Base-by-base conservation (phyloP, 2,113 vertebrate species). In the Indicator maculatus region DNA sequence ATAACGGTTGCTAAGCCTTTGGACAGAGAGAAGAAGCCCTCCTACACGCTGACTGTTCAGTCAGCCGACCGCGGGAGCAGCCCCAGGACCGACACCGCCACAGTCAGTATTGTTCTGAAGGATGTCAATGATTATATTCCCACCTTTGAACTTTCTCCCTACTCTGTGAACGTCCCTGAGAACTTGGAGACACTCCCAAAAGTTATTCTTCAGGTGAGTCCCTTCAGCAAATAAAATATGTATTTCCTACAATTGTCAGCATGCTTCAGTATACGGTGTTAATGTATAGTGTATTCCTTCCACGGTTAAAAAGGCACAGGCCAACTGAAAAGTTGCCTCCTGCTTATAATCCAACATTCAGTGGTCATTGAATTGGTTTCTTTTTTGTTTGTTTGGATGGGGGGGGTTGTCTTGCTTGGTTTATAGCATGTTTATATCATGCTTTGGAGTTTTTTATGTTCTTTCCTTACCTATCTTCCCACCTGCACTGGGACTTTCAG, bases 121-220 rank as follows among this genome's bases (percentile, higher is more conserved):
- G 99, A 99, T 5, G 96, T 98, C 14, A 99, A 99, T 39, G 99
- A 99, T 95, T 99, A 98, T 66, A 36, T 98, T 4, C 99, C 99
- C 4, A 83, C 94, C 2, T 99, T 99, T 78, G 98, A 99, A 95
- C 97, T 99, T 23, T 99, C 99, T 27, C 99, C 99, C 1, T 99
- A 99, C 96, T 97, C 98, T 5, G 97, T 99, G 41, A 98, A 97
- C 0, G 98, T 99, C 38, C 98, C 98, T 9, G 99, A 99, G 97
- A 99, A 99, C 96, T 84, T 98, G 73, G 97, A 94, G 90, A 96
- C 61, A 0, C 98, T 99, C 11, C 99, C 99, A 0, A 98, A 97
- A 77, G 98, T 98, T 86, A 97, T 99, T 78, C 98, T 99, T 89
- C 99, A 99, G 98, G 99, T 99, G 74, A 95, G 99, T 97, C 53